Evolutionary conservation across 2,888 invertebrate species (phyloP), one percentile per base, ranked within the genome.

Genomic region (Rhamnusium bicolor): DNA sequence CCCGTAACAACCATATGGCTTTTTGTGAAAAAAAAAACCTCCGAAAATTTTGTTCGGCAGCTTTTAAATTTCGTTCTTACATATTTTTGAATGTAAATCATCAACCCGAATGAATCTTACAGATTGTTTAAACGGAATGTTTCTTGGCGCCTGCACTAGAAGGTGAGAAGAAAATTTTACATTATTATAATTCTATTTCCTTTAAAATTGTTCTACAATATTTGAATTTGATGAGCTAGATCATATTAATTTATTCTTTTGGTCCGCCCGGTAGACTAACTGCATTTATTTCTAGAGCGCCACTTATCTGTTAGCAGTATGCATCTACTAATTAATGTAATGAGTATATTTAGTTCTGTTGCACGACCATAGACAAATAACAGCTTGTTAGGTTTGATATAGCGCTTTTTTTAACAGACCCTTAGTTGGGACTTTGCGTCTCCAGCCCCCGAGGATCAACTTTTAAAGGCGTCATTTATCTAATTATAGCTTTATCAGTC

Each of bases 261-360:
- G 4, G 4, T 12, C 12, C 40, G n/a, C 40, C n/a, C n/a, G n/a
- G 40, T 40, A 40, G 4, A 40, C n/a, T 12, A 14, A n/a, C n/a
- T 10, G 40, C 40, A 40, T 40, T 40, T 7, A 47, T 19, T 3
- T 46, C 19, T 12, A 46, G 19, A 61, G 46, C 61, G 61, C 61
- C 46, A 46, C 67, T 67, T 67, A 56, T 67, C 67, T 21, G 56
- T 19, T 56, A 51, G 24, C 46, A 46, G 19, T n/a, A 40, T 56
- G 21, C 56, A 56, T 67, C 56, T 67, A n/a, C 32, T 54, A 67
- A 67, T 67, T 67, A 67, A 67, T 67, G 72, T 67, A 67, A 67
- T 67, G 72, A 61, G 72, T 75, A 70, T 84, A 72, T 75, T 82
- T 71, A 51, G 73, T 68, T 68, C 67, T 51, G 56, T 67, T 63